Evolutionary conservation across 2,888 invertebrate genomes (phyloP).

Genomic region (Papilio protenor): DNA sequence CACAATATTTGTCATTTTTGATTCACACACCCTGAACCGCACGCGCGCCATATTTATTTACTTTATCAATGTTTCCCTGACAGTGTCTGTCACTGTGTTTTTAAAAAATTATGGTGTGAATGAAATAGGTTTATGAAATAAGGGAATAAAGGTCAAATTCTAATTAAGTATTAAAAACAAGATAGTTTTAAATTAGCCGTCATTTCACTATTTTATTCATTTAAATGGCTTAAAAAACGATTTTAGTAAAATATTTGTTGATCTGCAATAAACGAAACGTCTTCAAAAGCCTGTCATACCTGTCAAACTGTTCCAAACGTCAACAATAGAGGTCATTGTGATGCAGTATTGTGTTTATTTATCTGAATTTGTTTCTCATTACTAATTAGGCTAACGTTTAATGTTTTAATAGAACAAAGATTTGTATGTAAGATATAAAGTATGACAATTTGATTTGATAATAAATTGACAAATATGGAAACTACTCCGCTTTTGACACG

Average conservation of each 20-base stretch:
- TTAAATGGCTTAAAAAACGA: too few species aligned
- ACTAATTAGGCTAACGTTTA: slow-evolving; percentile 2
- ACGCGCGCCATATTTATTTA: slow-evolving; percentile 81
- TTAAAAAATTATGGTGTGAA: neutral
- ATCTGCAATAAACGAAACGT: neutral
- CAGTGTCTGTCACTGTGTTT: slow-evolving; percentile 29
- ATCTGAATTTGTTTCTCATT: slow-evolving; percentile 2
- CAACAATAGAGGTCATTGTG: slow-evolving; percentile 12
- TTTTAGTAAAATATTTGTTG: too few species aligned
- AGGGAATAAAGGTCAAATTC: neutral
- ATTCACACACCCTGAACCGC: slow-evolving; percentile 58
- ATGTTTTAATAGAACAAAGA: slow-evolving; percentile 8
- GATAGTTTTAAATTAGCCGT: too few species aligned
- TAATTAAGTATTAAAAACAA: neutral
- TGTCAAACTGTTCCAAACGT: neutral
- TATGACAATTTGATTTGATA: slow-evolving; percentile 37
- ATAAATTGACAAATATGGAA: slow-evolving; percentile 62
- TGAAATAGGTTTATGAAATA: neutral
- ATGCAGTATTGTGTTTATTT: slow-evolving; percentile 21
- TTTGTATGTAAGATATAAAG: slow-evolving; percentile 30
- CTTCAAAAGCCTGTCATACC: neutral
- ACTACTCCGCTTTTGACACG: slow-evolving; percentile 74
- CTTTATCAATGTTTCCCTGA: slow-evolving; percentile 58
- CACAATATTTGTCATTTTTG: slow-evolving; percentile 47
- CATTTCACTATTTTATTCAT: too few species aligned